Evolutionary conservation across 2,797 vertebrate species (phyloP).

Genomic region (Eidolon dupreanum): DNA sequence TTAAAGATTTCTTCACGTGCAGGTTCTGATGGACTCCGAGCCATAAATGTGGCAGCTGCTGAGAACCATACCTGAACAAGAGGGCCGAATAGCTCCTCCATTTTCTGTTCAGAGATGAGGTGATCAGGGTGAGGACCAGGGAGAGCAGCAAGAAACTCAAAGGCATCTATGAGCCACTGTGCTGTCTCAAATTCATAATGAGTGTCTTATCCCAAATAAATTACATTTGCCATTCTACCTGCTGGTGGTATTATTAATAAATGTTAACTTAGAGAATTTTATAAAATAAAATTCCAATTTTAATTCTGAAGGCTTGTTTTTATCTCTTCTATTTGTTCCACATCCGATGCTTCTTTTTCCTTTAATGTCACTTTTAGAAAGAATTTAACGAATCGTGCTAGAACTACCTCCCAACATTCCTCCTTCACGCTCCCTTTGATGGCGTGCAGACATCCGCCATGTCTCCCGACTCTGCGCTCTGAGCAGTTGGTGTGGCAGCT

Average conservation of each 20-base stretch:
- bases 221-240: background rate
- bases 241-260: background rate
- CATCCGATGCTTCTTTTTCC: background rate
- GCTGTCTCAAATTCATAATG: too few relatives aligned
- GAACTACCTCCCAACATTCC: background rate
- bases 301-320: background rate
- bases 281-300: background rate
- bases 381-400: background rate
- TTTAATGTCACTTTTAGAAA: background rate
- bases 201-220: background rate
- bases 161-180: background rate
- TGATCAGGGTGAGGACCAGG: background rate
- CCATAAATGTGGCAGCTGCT: fast-evolving
- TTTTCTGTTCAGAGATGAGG: background rate
- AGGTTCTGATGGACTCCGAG: background rate
- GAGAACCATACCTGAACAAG: background rate
- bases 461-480: background rate
- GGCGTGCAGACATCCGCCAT: background rate
- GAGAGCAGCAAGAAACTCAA: background rate
- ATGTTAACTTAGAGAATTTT: background rate
- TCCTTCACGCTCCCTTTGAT: background rate
- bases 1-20: background rate
- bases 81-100: background rate
- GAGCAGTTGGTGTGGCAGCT: background rate
- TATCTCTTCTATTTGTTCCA: background rate